Percentiles rank a stretch among this genome's conserved stretches.
phyloP scores from a whole-genome alignment of 2,888 invertebrate species.

The Drosophila phalerata region DNA sequence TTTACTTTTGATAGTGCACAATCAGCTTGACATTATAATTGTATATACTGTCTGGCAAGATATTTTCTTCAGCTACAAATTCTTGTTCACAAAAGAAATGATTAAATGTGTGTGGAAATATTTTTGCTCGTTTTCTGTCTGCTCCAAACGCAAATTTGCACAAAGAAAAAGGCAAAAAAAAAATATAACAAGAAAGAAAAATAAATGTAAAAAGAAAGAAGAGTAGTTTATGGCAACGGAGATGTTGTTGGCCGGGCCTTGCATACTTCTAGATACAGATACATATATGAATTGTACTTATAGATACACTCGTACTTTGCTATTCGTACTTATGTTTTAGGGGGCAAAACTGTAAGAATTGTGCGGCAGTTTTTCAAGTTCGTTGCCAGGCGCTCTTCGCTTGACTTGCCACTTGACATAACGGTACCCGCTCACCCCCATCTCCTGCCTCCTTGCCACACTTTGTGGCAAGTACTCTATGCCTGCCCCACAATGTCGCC shows the following conservation, averaged over 20 bases:
- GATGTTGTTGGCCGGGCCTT: slow-evolving; percentile 26
- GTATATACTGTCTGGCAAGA: not conserved
- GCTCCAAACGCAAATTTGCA: slow-evolving; percentile 35
- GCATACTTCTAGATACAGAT: slow-evolving; percentile 20
- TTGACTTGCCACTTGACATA: slow-evolving; percentile 60
- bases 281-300: slow-evolving; percentile 26
- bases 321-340: slow-evolving; percentile 7
- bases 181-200: too few species aligned
- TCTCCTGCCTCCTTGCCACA: not conserved
- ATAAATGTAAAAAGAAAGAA: not conserved
- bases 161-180: slow-evolving; percentile 7
- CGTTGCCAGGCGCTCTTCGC: slow-evolving; percentile 46
- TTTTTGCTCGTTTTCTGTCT: slow-evolving; percentile 15
- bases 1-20: slow-evolving; percentile 9
- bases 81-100: slow-evolving; percentile 37
- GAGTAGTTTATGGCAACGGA: slow-evolving; percentile 10
- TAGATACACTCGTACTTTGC: slow-evolving; percentile 6
- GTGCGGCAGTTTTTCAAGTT: slow-evolving; percentile 55
- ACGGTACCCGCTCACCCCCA: slow-evolving; percentile 9
- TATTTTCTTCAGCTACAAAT: slow-evolving; percentile 7
- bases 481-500: not conserved
- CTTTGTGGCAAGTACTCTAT: not conserved
- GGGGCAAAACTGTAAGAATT: slow-evolving; percentile 10
- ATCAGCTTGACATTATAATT: slow-evolving; percentile 15
- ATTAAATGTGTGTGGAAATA: slow-evolving; percentile 45